Evolutionary conservation across 2,888 invertebrate genomes (phyloP).

Genomic region (Mesorhabditis sp.): DNA sequence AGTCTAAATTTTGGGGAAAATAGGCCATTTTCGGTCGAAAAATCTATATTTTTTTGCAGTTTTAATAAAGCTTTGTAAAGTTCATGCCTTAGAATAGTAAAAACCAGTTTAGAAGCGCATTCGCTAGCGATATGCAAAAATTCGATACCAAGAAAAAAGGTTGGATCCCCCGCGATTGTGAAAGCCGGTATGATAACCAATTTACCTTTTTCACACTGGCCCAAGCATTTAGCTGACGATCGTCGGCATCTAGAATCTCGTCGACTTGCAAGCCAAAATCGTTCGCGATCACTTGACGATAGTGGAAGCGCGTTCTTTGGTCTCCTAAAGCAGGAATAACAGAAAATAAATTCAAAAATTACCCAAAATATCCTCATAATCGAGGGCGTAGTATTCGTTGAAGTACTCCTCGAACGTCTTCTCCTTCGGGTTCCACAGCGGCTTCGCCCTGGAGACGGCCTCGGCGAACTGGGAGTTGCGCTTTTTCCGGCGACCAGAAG

Average conservation of each 20-base stretch:
- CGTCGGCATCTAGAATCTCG: conserved; percentile 88
- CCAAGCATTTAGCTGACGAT: conserved; percentile 91
- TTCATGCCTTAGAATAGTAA: too few species aligned
- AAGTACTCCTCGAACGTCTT: conserved; percentile 80
- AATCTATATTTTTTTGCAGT: conserved; percentile 1
- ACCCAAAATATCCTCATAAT: conserved; percentile 89
- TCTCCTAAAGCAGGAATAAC: conserved; percentile 62
- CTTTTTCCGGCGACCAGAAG: conserved; percentile 35
- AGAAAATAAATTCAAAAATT: conserved; percentile 7
- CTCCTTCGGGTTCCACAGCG: conserved; percentile 75
- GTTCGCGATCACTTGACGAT: conserved; percentile 79
- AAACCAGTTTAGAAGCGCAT: too few species aligned
- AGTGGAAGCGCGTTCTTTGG: conserved; percentile 83
- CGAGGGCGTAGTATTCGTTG: conserved; percentile 88
- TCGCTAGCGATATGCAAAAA: too few species aligned
- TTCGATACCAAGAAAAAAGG: too few species aligned
- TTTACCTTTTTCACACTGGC: conserved; percentile 76
- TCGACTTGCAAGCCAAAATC: conserved; percentile 83
- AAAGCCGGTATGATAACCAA: neutral
- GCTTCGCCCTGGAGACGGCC: conserved; percentile 74
- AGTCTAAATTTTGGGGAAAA: neutral
- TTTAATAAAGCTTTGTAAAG: too few species aligned
- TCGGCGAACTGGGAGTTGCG: conserved; percentile 73
- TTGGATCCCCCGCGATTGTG: neutral
- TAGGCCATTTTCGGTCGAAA: neutral